Conservation (phyloP, 2,113 vertebrate genomes). For the Chrysemys picta region DNA sequence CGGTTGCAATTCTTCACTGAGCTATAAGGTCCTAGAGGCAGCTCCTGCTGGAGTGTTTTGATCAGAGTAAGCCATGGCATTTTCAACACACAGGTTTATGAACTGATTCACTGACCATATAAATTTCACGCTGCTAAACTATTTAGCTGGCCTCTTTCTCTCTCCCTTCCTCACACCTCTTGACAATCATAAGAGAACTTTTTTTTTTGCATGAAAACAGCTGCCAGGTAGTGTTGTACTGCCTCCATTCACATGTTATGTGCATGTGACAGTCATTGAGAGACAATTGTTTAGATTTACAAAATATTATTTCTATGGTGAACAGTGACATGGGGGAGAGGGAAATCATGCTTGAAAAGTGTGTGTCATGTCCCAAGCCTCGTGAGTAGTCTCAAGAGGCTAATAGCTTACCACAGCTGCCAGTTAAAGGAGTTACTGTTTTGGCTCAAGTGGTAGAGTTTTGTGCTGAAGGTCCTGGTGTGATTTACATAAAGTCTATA, state of each 20-base stretch:
- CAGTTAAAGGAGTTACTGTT: not conserved
- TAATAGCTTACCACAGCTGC: not conserved
- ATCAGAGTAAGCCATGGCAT: conserved; percentile 42
- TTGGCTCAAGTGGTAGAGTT: not conserved
- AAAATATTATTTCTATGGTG: not conserved
- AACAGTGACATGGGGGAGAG: not conserved
- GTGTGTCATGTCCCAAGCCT: not conserved
- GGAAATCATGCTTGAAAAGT: not conserved
- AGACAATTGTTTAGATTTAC: not conserved
- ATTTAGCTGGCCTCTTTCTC: conserved; percentile 47
- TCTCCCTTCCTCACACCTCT: conserved; percentile 19
- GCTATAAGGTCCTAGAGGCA: conserved; percentile 51
- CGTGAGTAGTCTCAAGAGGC: not conserved
- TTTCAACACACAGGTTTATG: conserved; percentile 73
- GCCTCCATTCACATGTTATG: not conserved
- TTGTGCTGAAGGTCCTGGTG: not conserved
- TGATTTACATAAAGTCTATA: not conserved
- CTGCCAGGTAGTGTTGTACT: not conserved
- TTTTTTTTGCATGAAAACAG: conserved; percentile 14
- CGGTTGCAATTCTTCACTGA: conserved; percentile 59
- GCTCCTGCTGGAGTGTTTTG: conserved; percentile 56
- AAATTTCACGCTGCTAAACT: conserved; percentile 52
- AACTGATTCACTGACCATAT: conserved; percentile 70
- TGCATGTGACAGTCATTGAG: not conserved
- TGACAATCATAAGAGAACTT: conserved; percentile 8